A percentile compares a stretch with the other conserved stretches of the same genome.
These are phyloP conservation scores for Recurvirostra avosetta DNA, from an alignment of 2,113 vertebrate genomes.

Conservation along the genomic window DNA sequence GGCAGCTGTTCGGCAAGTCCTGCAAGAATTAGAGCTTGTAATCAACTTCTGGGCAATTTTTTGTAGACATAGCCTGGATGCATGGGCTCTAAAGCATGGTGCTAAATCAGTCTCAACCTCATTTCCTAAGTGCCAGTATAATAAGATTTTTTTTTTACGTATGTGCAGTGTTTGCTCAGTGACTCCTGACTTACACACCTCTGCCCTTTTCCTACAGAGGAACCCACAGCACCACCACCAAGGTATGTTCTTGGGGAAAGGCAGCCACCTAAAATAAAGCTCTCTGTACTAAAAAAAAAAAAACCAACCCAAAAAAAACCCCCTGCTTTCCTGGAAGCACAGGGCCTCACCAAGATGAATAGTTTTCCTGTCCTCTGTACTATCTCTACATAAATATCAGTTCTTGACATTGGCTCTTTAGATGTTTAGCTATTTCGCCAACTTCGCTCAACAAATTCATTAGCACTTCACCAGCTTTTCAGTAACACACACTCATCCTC, in stretches of 20 bases:
- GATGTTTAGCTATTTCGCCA: neutral
- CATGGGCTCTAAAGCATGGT: neutral
- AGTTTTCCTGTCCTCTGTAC: neutral
- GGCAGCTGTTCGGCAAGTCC: neutral
- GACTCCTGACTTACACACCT: neutral
- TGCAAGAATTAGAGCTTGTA: constrained; percentile 20
- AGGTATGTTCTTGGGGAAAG: neutral
- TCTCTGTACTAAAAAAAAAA: neutral
- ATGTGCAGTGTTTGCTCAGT: neutral
- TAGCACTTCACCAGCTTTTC: constrained; percentile 18
- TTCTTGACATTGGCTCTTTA: constrained; percentile 26
- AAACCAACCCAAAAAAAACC: neutral
- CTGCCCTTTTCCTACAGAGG: neutral
- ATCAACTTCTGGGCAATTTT: neutral
- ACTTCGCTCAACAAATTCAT: neutral
- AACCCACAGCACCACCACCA: neutral
- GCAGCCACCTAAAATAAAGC: neutral
- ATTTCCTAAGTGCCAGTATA: neutral
- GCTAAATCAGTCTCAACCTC: neutral
- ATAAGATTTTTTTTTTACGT: no score
- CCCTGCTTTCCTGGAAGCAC: neutral
- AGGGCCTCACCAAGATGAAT: fast-evolving
- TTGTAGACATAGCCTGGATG: neutral
- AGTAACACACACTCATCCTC: neutral
- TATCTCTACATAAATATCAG: constrained; percentile 36